These are phyloP conservation scores for Clepsis dumicolana DNA, from an alignment of 2,888 invertebrate genomes.

Conservation along the genomic window DNA sequence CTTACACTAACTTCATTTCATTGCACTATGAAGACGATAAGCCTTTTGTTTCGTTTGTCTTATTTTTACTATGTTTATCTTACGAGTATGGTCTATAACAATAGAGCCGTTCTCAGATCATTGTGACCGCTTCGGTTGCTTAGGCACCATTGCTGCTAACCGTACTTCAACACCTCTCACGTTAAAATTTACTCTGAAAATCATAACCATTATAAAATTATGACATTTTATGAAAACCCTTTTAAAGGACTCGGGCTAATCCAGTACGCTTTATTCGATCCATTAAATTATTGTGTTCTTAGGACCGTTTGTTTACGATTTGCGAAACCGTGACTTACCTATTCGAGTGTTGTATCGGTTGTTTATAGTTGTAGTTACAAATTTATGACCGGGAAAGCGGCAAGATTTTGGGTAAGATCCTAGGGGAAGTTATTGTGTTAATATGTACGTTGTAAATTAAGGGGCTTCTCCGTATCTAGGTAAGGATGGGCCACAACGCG, in stretches of 20 bases:
- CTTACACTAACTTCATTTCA: slow-evolving; percentile 17
- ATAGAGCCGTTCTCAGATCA: no score
- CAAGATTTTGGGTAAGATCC: neutral
- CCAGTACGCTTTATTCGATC: slow-evolving; percentile 7
- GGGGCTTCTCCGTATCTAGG: neutral
- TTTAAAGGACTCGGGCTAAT: neutral
- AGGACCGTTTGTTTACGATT: slow-evolving; percentile 24
- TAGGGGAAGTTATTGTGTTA: slow-evolving; percentile 6
- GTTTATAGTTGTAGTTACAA: slow-evolving; percentile 13
- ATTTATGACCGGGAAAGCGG: neutral
- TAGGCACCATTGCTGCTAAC: neutral
- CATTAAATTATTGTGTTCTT: slow-evolving; percentile 29
- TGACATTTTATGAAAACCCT: slow-evolving; percentile 16
- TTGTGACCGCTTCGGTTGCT: no score
- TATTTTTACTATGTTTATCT: neutral
- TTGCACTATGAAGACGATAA: neutral
- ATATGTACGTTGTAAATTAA: neutral
- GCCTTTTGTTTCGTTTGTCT: slow-evolving; percentile 5
- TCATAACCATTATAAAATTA: neutral
- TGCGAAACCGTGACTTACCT: slow-evolving; percentile 6
- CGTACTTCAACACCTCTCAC: neutral
- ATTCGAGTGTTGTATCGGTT: neutral
- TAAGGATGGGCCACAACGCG: no score
- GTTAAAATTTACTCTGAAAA: slow-evolving; percentile 4
- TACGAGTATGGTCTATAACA: no score